phyloP scores from a whole-genome alignment of 2,888 invertebrate species.

The Stegophylla sp. region DNA sequence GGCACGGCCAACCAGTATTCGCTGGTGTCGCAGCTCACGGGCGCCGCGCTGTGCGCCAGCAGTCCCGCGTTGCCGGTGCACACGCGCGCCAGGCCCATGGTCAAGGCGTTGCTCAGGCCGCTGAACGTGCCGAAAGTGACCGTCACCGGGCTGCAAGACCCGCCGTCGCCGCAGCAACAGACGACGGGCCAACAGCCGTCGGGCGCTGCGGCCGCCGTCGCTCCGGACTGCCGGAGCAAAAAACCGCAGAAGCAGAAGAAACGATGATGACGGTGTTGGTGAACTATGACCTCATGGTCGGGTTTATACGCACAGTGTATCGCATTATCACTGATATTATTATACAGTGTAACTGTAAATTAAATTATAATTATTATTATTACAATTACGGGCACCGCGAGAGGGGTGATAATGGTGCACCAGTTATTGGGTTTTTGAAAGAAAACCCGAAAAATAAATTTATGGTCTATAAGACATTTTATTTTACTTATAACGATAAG shows the following conservation, averaged over 20 bases:
- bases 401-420: no score
- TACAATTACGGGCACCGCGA: not conserved
- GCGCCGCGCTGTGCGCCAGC: constrained; percentile 71
- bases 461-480: no score
- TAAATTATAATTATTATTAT: not conserved
- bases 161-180: constrained; percentile 6
- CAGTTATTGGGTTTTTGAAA: no score
- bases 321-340: not conserved
- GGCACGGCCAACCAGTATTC: constrained; percentile 64
- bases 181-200: not conserved
- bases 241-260: constrained; percentile 52
- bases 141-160: constrained; percentile 63
- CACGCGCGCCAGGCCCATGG: constrained; percentile 68
- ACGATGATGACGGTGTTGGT: constrained; percentile 27
- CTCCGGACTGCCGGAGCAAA: constrained; percentile 11
- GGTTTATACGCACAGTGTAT: constrained; percentile 7
- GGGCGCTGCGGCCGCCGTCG: not conserved
- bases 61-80: constrained; percentile 70
- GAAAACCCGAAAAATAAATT: no score
- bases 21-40: constrained; percentile 69
- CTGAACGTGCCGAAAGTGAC: constrained; percentile 70
- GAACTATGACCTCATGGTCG: not conserved
- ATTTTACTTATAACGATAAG: no score
- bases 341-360: no score
- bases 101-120: constrained; percentile 69